phyloP scores from a whole-genome alignment of 2,113 vertebrate species.

The Mesoclemmys tuberculata region DNA sequence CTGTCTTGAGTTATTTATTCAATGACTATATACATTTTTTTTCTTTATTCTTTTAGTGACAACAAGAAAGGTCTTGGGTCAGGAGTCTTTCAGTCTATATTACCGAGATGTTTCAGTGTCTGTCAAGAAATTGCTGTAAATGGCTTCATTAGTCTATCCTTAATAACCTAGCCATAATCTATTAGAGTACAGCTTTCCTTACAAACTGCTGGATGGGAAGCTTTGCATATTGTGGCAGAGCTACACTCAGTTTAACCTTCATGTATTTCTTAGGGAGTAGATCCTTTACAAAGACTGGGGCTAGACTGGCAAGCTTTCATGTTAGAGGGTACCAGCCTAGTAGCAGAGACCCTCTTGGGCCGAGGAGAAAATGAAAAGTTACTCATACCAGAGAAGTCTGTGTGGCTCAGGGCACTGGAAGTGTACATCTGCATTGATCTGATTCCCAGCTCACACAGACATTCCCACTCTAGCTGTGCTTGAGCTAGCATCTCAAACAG shows the following conservation, averaged over 20 bases:
- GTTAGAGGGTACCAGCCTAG: not conserved
- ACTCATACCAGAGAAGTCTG: not conserved
- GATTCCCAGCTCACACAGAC: not conserved
- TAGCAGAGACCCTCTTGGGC: not conserved
- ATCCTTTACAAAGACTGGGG: not conserved
- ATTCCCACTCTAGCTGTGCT: not conserved
- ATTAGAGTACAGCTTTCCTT: not conserved
- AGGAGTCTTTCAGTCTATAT: not conserved
- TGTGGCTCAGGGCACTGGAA: not conserved
- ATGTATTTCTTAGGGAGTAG: not conserved
- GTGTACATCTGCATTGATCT: not conserved
- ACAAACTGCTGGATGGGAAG: not conserved
- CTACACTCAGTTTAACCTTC: not conserved
- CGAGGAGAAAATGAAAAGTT: not conserved
- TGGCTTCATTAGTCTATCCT: not conserved
- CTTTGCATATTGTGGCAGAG: not conserved
- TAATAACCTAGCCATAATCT: not conserved
- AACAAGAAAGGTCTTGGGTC: accelerated
- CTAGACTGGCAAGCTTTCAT: not conserved
- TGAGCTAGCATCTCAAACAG: not conserved
- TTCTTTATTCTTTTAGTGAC: not conserved
- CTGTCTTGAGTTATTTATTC: accelerated
- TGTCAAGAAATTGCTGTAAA: not conserved
- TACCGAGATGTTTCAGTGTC: not conserved
- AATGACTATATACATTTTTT: not conserved